Evolutionary conservation across 2,113 vertebrate genomes (phyloP).

Genomic region (Neotragus pygmaeus): DNA sequence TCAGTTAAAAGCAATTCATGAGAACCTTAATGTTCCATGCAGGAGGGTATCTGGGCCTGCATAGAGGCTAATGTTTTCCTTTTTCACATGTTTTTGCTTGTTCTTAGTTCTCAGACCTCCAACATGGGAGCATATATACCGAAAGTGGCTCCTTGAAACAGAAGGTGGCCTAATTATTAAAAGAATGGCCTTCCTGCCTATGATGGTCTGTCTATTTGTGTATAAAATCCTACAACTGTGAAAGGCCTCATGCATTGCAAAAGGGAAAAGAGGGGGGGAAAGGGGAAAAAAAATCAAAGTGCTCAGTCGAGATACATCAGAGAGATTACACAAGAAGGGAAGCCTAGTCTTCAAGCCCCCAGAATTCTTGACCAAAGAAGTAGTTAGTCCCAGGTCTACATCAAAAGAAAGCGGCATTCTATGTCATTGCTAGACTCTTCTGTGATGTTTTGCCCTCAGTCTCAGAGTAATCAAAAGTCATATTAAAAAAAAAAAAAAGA

Average conservation of each 20-base stretch:
- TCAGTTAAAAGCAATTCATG: background rate
- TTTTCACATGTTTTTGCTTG: conserved; percentile 3
- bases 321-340: conserved; percentile 70
- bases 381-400: conserved; percentile 77
- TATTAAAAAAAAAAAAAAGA: conserved; percentile 40
- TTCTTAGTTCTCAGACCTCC: conserved; percentile 15
- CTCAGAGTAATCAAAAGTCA: conserved; percentile 77
- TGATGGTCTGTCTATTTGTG: conserved; percentile 78
- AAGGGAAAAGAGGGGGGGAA: background rate
- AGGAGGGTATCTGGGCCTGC: background rate
- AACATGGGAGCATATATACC: conserved; percentile 32
- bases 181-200: conserved; percentile 71
- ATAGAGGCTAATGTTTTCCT: background rate
- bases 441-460: conserved; percentile 77
- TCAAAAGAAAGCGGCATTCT: conserved; percentile 78
- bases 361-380: conserved; percentile 79
- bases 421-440: conserved; percentile 64
- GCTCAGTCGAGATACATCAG: conserved; percentile 72
- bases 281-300: conserved; percentile 65
- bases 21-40: background rate
- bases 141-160: conserved; percentile 70
- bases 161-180: conserved; percentile 78
- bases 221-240: conserved; percentile 77
- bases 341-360: conserved; percentile 65
- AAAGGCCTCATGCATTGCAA: conserved; percentile 65